Percentiles rank a stretch among this genome's conserved stretches.
Evolutionary conservation across 2,797 vertebrate species (phyloP).

Genomic region (Propithecus perrieri): DNA sequence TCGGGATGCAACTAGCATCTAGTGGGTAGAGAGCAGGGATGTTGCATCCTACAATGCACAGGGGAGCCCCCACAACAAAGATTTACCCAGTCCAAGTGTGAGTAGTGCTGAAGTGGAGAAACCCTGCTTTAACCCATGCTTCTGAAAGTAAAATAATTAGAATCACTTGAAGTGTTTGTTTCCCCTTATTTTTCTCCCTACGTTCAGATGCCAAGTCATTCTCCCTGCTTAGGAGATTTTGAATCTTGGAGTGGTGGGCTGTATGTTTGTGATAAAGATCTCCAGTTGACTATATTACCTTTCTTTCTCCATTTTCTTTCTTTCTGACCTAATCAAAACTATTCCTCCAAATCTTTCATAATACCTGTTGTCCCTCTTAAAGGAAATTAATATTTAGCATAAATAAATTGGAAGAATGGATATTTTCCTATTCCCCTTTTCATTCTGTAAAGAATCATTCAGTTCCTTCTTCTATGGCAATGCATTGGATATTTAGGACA

Average conservation of each 20-base stretch:
- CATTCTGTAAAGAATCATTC: constrained; percentile 31
- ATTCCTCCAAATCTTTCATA: not conserved
- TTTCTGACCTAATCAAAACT: not conserved
- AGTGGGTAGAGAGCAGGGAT: not conserved
- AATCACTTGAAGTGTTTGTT: not conserved
- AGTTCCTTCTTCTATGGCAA: not conserved
- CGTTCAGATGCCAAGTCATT: not conserved
- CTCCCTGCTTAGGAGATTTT: not conserved
- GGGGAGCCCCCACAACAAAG: too few species aligned
- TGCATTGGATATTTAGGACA: not conserved
- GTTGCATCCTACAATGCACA: not conserved
- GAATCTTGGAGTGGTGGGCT: not conserved
- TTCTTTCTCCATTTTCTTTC: not conserved
- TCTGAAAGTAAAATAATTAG: not conserved
- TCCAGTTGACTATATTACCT: not conserved
- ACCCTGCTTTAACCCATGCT: not conserved
- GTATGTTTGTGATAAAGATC: not conserved
- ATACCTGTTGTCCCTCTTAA: not conserved
- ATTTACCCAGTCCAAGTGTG: not conserved
- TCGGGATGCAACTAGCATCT: not conserved
- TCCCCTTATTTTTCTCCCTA: not conserved
- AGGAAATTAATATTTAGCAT: constrained; percentile 22
- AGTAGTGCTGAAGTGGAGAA: not conserved
- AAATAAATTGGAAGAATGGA: constrained; percentile 5
- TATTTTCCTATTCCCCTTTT: constrained; percentile 44